These are phyloP conservation scores for Platorchestia sp. DNA, from an alignment of 1,140 invertebrate species.

Conservation along the genomic window DNA sequence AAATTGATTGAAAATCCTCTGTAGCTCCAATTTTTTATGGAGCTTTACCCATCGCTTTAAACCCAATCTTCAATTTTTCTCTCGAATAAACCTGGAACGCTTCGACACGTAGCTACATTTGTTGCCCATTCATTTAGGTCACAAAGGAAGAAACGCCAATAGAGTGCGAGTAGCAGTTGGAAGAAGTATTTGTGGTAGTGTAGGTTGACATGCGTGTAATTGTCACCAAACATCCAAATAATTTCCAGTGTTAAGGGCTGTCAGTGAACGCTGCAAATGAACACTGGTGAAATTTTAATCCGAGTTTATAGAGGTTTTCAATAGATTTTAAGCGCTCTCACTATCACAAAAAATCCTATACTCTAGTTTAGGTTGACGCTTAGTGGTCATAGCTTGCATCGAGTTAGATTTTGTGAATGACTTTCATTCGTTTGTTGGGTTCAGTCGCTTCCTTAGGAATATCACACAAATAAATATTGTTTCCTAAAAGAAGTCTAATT, in stretches of 20 bases:
- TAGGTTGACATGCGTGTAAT: background rate
- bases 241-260: constrained; percentile 5
- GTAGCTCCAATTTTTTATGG: background rate
- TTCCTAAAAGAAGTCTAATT: constrained; percentile 44
- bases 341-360: background rate
- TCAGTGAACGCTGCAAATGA: background rate
- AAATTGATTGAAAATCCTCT: background rate
- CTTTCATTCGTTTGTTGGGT: background rate
- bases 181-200: background rate
- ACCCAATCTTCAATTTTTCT: background rate
- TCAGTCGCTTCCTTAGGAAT: constrained; percentile 27
- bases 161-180: background rate
- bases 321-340: background rate
- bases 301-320: background rate
- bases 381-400: constrained; percentile 26
- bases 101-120: background rate
- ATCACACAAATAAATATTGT: constrained; percentile 43
- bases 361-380: constrained; percentile 16
- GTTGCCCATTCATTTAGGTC: background rate
- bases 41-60: background rate
- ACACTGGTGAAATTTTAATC: constrained; percentile 43
- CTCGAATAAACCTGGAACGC: background rate
- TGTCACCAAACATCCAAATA: constrained; percentile 23
- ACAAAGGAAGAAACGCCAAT: constrained; percentile 15
- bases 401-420: constrained; percentile 42